Evolutionary conservation across 2,888 invertebrate genomes (phyloP), one percentile per base, ranked within the genome.

Genomic region (Coleophora flavipennella): DNA sequence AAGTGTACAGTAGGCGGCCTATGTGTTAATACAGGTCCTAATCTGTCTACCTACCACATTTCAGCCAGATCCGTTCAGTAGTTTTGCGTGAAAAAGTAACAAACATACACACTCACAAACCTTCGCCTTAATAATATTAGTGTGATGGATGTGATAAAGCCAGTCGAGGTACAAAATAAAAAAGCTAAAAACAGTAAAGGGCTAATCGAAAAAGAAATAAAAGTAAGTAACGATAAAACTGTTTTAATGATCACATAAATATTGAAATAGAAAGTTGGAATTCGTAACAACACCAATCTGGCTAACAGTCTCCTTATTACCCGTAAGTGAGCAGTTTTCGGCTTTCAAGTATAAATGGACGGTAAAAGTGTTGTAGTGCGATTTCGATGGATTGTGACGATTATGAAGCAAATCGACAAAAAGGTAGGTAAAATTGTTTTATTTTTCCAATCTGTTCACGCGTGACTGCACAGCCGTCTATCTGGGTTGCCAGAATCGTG

Each of bases 401-500:
- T 65, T 60, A 20, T 20, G 20, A 66, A 59, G 58, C 51, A 69
- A 70, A 68, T 68, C 62, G 64, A 73, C 67, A 68, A 72, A 68
- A 70, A 67, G 51, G 55, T 62, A 57, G 58, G 59, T 59, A 62
- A 58, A 42, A 43, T 53, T 10, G 44, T 51, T 51, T 61, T 60
- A 6, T 65, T 70, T 67, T 66, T 63, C 51, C 65, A 62, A 62
- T 68, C 66, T 67, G 67, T 76, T 76, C 65, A 68, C 71, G 70
- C 69, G 72, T 77, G 75, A 80, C 79, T 80, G 78, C 53, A 66
- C 72, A 71, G 72, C 52, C 51, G 45, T 48, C 50, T 48, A 40
- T 29, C n/a, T 29, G 39, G 44, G 55, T 54, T 56, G 50, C 20
- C 20, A 20, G 20, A 20, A 20, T 20, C 20, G 20, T 20, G 20